phyloP scores from a whole-genome alignment of 2,113 vertebrate genomes.

The Gallinago media region DNA sequence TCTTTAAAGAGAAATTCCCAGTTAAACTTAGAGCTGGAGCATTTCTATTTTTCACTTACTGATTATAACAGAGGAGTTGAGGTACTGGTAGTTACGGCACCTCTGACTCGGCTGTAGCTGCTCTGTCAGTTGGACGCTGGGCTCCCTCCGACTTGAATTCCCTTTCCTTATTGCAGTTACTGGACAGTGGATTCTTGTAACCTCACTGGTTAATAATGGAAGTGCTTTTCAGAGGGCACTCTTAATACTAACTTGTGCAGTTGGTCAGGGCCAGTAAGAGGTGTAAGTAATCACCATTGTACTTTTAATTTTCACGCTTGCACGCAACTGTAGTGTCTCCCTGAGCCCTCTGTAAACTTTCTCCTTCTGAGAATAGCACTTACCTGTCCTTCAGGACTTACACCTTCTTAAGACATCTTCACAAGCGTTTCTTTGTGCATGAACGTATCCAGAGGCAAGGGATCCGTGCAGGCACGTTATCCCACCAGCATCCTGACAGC shows the following conservation, averaged over 20 bases:
- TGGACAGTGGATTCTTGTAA: neutral
- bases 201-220: neutral
- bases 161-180: neutral
- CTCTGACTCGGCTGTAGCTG: neutral
- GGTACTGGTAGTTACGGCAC: neutral
- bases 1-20: neutral
- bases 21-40: neutral
- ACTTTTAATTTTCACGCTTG: neutral
- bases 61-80: neutral
- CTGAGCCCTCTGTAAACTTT: neutral
- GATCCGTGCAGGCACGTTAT: neutral
- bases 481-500: neutral
- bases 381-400: neutral
- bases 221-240: neutral
- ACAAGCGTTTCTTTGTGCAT: neutral
- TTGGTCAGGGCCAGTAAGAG: neutral
- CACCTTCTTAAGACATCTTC: neutral
- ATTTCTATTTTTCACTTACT: neutral
- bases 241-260: neutral
- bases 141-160: neutral
- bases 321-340: neutral
- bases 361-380: neutral
- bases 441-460: neutral
- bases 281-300: neutral
- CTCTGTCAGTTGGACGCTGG: neutral